Conservation (phyloP, 2,113 vertebrate species). For the Malurus melanocephalus region DNA sequence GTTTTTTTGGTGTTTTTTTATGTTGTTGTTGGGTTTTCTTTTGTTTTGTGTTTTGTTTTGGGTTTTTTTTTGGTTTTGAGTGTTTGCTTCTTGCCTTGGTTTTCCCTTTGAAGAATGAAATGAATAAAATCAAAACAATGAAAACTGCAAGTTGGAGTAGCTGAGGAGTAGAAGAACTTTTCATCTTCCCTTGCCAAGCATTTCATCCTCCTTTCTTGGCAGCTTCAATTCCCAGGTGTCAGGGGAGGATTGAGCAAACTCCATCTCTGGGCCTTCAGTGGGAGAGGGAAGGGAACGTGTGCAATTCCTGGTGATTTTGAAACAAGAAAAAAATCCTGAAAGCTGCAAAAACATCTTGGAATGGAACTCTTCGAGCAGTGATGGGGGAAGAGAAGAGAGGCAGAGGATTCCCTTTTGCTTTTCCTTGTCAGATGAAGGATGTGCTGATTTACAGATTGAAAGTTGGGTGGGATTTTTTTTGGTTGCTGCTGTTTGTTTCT, state of each 20-base stretch:
- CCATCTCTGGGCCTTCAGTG: neutral
- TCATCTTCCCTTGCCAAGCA: neutral
- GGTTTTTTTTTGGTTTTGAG: neutral
- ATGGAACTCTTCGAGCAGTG: neutral
- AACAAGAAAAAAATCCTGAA: neutral
- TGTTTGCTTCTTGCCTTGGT: neutral
- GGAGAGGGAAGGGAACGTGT: neutral
- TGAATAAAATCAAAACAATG: neutral
- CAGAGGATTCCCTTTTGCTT: neutral
- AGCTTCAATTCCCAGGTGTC: neutral
- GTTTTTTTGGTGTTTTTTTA: no score
- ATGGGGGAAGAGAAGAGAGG: neutral
- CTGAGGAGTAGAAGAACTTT: neutral
- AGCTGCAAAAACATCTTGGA: neutral
- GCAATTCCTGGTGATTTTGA: neutral
- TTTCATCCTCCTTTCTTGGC: neutral
- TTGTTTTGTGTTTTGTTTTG: no score
- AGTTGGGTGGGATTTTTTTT: no score
- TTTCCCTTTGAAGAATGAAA: neutral
- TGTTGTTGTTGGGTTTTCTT: no score
- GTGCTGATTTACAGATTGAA: neutral
- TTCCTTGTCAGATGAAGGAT: neutral
- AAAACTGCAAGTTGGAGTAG: neutral
- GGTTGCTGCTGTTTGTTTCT: neutral
- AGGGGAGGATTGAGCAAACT: neutral